Evolutionary conservation across 92 coral and sea anemone genomes (phyloP).

Genomic region (Hydrozoanthus gracilis): DNA sequence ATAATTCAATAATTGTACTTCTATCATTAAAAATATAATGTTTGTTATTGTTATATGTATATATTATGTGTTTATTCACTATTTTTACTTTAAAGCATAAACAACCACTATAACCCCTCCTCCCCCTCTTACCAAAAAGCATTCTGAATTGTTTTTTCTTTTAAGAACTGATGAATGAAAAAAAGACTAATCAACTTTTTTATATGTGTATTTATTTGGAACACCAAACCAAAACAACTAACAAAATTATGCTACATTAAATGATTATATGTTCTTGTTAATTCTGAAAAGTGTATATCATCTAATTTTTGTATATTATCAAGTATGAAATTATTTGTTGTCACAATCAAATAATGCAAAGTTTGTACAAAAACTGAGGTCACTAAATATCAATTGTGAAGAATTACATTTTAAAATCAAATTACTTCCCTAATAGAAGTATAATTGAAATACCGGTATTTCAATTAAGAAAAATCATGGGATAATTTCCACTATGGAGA

Average conservation of each 20-base stretch:
- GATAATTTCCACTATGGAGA: constrained; percentile 13
- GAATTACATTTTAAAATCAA: background rate
- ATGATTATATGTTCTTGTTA: constrained; percentile 1
- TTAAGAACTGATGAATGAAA: background rate
- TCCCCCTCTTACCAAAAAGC: background rate
- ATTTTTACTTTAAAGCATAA: background rate
- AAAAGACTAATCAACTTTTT: background rate
- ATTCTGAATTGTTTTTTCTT: constrained; percentile 1
- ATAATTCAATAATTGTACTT: too few species aligned
- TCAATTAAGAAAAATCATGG: background rate
- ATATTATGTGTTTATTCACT: background rate
- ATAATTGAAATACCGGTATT: background rate
- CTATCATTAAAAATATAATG: background rate
- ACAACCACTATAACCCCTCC: background rate
- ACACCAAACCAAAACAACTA: constrained; percentile 9
- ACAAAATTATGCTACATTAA: background rate
- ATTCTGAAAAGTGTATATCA: constrained; percentile 3
- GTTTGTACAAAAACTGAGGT: background rate
- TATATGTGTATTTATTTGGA: background rate
- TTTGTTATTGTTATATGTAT: background rate
- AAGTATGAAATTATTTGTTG: background rate
- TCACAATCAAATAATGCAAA: background rate
- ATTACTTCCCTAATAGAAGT: background rate
- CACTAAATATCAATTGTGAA: background rate
- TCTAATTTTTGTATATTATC: background rate